phyloP scores from a whole-genome alignment of 2,888 invertebrate genomes.

The Eurytoma adleriae region DNA sequence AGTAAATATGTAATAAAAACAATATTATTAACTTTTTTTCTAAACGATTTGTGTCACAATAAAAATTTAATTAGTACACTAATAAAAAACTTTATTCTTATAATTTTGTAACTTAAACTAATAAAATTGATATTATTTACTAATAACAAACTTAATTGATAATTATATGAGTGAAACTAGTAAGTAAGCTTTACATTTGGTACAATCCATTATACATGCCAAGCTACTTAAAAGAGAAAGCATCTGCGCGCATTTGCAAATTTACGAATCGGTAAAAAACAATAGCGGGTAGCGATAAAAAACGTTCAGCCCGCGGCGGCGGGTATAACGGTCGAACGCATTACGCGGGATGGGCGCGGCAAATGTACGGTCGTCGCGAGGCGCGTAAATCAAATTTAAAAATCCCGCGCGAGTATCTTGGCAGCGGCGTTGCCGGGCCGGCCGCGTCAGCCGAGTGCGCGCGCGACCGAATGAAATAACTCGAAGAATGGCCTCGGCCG shows the following conservation, averaged over 20 bases:
- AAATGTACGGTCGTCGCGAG: conserved; percentile 72
- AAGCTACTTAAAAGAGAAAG: neutral
- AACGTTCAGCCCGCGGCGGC: neutral
- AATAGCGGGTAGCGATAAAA: conserved; percentile 25
- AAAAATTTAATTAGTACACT: no score
- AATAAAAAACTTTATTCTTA: no score
- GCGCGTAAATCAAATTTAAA: conserved; percentile 74
- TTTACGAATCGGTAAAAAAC: conserved; percentile 52
- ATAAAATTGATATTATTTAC: neutral
- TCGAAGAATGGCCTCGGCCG: conserved; percentile 64
- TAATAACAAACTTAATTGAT: no score
- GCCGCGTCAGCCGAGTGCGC: conserved; percentile 65
- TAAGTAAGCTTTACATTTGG: no score
- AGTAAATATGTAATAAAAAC: no score
- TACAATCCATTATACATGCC: no score
- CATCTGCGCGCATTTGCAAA: conserved; percentile 1
- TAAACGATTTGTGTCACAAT: no score
- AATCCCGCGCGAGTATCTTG: conserved; percentile 67
- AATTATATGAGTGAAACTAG: no score
- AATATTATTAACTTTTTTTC: no score
- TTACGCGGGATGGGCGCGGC: conserved; percentile 25
- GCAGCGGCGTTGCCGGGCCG: neutral
- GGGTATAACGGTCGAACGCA: neutral
- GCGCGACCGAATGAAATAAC: conserved; percentile 64
- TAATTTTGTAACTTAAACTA: no score